phyloP scores from a whole-genome alignment of 2,888 invertebrate genomes.

The Phanerotoma sp. region DNA sequence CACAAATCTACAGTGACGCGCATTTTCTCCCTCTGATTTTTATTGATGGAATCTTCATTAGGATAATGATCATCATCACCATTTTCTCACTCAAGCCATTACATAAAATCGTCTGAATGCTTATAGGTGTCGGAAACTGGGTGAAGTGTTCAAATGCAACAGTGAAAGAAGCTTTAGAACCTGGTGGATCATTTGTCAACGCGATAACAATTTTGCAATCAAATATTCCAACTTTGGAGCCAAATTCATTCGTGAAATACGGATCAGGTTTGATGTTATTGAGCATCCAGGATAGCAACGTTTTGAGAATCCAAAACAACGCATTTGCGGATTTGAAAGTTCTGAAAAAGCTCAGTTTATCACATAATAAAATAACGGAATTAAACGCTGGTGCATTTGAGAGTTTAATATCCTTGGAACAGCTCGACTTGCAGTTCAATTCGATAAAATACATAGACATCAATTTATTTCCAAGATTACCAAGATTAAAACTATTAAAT shows the following conservation, averaged over 20 bases:
- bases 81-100: too few relatives aligned
- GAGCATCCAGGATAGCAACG: constrained; percentile 42
- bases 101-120: too few relatives aligned
- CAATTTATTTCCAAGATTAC: constrained; percentile 34
- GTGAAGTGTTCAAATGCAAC: constrained; percentile 42
- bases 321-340: constrained; percentile 36
- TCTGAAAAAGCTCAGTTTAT: constrained; percentile 41
- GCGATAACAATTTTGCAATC: constrained; percentile 42
- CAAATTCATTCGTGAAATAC: constrained; percentile 35
- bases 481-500: constrained; percentile 39
- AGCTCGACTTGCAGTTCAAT: constrained; percentile 48
- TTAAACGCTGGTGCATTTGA: constrained; percentile 41
- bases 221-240: constrained; percentile 23
- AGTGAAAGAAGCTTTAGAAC: constrained; percentile 28
- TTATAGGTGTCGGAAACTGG: background rate
- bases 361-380: constrained; percentile 41
- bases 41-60: too few relatives aligned
- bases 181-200: constrained; percentile 25
- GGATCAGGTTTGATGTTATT: constrained; percentile 34
- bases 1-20: too few relatives aligned
- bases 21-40: too few relatives aligned
- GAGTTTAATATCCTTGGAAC: constrained; percentile 36
- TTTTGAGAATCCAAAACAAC: constrained; percentile 32
- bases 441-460: constrained; percentile 36
- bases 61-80: too few relatives aligned